These are phyloP conservation scores for Drepana arcuata DNA, from an alignment of 1,140 invertebrate genomes.

Conservation along the genomic window DNA sequence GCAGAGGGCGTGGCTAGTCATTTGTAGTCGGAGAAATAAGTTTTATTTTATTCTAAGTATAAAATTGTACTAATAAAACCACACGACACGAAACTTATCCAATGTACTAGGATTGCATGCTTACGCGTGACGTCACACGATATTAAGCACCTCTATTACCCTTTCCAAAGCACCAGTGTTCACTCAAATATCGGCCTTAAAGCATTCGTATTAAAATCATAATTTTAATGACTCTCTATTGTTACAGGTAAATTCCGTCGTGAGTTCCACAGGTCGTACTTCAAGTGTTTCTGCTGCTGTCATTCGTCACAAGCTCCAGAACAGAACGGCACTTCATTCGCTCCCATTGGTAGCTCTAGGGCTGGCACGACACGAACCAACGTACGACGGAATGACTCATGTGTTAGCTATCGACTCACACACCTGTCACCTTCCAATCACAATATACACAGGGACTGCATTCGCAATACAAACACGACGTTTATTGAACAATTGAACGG, in stretches of 20 bases:
- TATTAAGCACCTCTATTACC: too few relatives aligned
- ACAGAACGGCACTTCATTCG: slow-evolving; percentile 54
- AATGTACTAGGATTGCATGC: too few relatives aligned
- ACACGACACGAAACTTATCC: too few relatives aligned
- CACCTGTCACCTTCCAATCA: slow-evolving; percentile 64
- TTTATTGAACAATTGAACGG: slow-evolving; percentile 66
- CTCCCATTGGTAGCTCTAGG: slow-evolving; percentile 46
- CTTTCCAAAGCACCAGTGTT: too few relatives aligned
- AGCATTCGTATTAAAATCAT: too few relatives aligned
- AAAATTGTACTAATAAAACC: too few relatives aligned
- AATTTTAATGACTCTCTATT: too few relatives aligned
- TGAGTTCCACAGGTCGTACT: slow-evolving; percentile 69
- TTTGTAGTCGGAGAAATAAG: too few relatives aligned
- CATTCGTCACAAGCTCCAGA: slow-evolving; percentile 25
- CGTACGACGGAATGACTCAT: slow-evolving; percentile 57
- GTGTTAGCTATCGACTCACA: slow-evolving; percentile 57
- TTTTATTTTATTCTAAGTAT: too few relatives aligned
- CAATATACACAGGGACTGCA: slow-evolving; percentile 49
- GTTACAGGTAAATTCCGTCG: slow-evolving; percentile 77
- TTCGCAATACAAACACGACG: slow-evolving; percentile 51
- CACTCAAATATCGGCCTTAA: too few relatives aligned
- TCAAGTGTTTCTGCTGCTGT: slow-evolving; percentile 67
- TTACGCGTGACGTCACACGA: too few relatives aligned
- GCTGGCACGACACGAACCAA: slow-evolving; percentile 48
- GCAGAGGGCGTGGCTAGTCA: too few relatives aligned